A percentile compares a stretch with the other conserved stretches of the same genome.
Conservation (phyloP, 1,140 invertebrate species). For the Ruditapes philippinarum region DNA sequence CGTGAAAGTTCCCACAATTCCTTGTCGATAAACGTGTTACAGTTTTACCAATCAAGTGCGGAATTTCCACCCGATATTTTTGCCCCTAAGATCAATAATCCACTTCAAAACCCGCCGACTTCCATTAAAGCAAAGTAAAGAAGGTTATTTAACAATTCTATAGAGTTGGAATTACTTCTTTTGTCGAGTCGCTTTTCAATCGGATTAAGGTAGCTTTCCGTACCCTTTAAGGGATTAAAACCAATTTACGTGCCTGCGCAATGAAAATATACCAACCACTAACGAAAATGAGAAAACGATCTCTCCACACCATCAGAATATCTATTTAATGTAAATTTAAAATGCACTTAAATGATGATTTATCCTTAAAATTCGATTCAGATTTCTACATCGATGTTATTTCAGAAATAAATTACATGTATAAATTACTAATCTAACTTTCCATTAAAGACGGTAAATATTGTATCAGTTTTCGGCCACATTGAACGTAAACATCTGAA, state of each 20-base stretch:
- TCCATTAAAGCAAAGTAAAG: slow-evolving; percentile 28
- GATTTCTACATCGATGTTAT: slow-evolving; percentile 27
- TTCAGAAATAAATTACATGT: slow-evolving; percentile 62
- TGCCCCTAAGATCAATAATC: slow-evolving; percentile 59
- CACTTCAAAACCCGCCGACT: slow-evolving; percentile 47
- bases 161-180: slow-evolving; percentile 57
- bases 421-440: slow-evolving; percentile 45
- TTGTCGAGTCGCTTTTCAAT: slow-evolving; percentile 56
- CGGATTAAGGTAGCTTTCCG: slow-evolving; percentile 52
- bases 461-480: neutral
- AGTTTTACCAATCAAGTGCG: slow-evolving; percentile 42
- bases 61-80: slow-evolving; percentile 64
- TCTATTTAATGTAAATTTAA: slow-evolving; percentile 65
- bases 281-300: slow-evolving; percentile 52
- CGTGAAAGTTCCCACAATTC: slow-evolving; percentile 12
- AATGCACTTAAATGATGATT: slow-evolving; percentile 61
- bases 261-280: slow-evolving; percentile 60
- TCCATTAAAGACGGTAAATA: neutral
- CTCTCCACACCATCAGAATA: slow-evolving; percentile 37
- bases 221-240: slow-evolving; percentile 60
- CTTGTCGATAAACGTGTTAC: neutral
- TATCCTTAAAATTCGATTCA: slow-evolving; percentile 60
- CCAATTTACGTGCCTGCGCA: slow-evolving; percentile 56
- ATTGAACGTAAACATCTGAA: neutral
- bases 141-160: slow-evolving; percentile 64